phyloP scores from a whole-genome alignment of 2,113 vertebrate genomes.

The Aspidoscelis tigris region DNA sequence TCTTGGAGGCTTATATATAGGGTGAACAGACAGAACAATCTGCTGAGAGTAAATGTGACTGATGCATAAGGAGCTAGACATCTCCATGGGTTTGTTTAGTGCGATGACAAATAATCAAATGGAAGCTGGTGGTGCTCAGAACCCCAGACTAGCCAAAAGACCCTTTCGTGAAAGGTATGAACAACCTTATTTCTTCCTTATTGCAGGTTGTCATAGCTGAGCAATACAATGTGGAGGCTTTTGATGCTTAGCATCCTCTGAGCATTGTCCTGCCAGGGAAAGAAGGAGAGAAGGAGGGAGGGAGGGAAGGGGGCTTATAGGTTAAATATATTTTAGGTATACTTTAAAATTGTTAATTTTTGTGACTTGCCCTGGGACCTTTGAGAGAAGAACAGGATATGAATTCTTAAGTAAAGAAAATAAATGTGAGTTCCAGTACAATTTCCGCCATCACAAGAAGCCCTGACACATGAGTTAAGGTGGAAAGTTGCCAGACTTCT shows the following conservation, averaged over 20 bases:
- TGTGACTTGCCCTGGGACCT: no score
- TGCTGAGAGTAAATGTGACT: slow-evolving; percentile 63
- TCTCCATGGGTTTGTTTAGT: slow-evolving; percentile 65
- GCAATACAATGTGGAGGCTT: background rate
- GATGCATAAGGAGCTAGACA: slow-evolving; percentile 57
- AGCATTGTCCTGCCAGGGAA: no score
- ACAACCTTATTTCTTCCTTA: slow-evolving; percentile 46
- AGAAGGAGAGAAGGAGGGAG: no score
- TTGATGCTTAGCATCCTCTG: no score
- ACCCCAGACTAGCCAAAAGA: slow-evolving; percentile 63
- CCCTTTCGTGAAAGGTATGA: slow-evolving; percentile 61
- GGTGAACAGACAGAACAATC: slow-evolving; percentile 51
- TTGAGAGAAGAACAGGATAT: no score
- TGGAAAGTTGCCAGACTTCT: slow-evolving; percentile 29
- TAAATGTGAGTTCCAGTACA: slow-evolving; percentile 42
- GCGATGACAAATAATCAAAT: slow-evolving; percentile 67
- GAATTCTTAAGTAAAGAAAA: no score
- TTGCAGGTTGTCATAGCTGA: slow-evolving; percentile 61
- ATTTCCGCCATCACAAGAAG: slow-evolving; percentile 48
- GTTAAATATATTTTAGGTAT: no score
- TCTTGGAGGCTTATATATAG: slow-evolving; percentile 61
- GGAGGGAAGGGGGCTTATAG: no score
- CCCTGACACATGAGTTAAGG: slow-evolving; percentile 42
- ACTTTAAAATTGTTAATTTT: no score
- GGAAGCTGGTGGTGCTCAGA: slow-evolving; percentile 63